Evolutionary conservation across 2,113 vertebrate genomes (phyloP).

Genomic region (Martes martes): DNA sequence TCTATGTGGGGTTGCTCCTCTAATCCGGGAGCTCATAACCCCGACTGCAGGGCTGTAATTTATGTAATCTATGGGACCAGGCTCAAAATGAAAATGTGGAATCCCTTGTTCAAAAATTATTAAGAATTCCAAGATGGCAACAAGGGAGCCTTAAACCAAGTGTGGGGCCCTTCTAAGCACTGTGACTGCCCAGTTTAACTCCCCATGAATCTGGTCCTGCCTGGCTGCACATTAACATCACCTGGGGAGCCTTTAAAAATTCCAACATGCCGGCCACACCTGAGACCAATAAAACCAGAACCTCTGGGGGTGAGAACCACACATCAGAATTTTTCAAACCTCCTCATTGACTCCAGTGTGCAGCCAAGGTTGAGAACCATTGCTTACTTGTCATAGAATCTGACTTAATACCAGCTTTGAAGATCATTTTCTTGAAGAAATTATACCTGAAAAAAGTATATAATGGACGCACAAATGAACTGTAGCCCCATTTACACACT

Average conservation of each 20-base stretch:
- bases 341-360: not conserved
- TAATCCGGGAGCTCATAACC: not conserved
- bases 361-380: constrained; percentile 3
- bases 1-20: not conserved
- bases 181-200: too few species aligned
- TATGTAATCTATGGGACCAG: not conserved
- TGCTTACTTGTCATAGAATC: not conserved
- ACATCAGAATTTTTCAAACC: constrained; percentile 14
- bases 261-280: not conserved
- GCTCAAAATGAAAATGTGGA: constrained; percentile 1
- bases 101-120: not conserved
- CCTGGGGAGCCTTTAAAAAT: not conserved
- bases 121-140: constrained; percentile 5
- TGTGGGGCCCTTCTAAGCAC: not conserved
- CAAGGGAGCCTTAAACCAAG: not conserved
- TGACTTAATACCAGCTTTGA: constrained; percentile 40
- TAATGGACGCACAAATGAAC: not conserved
- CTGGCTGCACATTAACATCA: not conserved
- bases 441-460: not conserved
- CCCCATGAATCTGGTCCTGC: not conserved
- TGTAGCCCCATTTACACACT: not conserved
- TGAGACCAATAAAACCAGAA: constrained; percentile 20
- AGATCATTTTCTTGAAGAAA: constrained; percentile 53
- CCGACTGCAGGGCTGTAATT: not conserved
- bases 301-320: not conserved